Evolutionary conservation across 1,140 invertebrate species (phyloP), one percentile per base, ranked within the genome.

Genomic region (Cotesia vestalis): DNA sequence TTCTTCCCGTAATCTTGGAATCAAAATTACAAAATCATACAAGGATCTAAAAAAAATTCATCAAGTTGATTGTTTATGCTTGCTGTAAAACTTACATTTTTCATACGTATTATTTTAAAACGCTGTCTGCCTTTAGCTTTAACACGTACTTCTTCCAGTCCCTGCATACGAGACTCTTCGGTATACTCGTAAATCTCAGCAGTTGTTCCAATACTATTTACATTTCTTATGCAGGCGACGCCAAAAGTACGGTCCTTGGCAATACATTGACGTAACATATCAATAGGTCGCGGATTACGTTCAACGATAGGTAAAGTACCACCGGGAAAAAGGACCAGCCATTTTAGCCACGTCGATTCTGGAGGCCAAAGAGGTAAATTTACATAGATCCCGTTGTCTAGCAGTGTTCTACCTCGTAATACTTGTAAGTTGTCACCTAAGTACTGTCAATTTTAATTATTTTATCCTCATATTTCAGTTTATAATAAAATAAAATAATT

Each of bases 261-360:
- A 27, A 92, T 88, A 67, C 88, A 88, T n/a, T 82, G 81, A 71
- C 84, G 84, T 46, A 90, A 79, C 90, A 91, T 90, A 46, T 88
- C 84, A 40, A 90, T 88, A 52, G 84, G 85, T 35, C 84, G 81
- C 35, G 83, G 79, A 53, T 89, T 87, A 73, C 88, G 90, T n/a
- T 92, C 85, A 73, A 91, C 90, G 20, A 94, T 87, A 1, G 93
- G 93, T 35, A 94, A 81, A 27, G 90, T 92, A 81, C 94, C 92
- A 5, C 92, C 92, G 34, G 93, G 93, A 70, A 94, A 90, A 46
- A 92, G 78, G 9, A 93, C 86, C 66, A 67, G 20, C 40, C 40
- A 51, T n/a, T 4, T 64, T 11, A 12, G 38, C 35, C 35, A 14
- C 35, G 93, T 85, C 53, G 89, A 89, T 53, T 90, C 86, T 60